Conservation (phyloP, 2,113 vertebrate species). For the Ornithorhynchus anatinus region DNA sequence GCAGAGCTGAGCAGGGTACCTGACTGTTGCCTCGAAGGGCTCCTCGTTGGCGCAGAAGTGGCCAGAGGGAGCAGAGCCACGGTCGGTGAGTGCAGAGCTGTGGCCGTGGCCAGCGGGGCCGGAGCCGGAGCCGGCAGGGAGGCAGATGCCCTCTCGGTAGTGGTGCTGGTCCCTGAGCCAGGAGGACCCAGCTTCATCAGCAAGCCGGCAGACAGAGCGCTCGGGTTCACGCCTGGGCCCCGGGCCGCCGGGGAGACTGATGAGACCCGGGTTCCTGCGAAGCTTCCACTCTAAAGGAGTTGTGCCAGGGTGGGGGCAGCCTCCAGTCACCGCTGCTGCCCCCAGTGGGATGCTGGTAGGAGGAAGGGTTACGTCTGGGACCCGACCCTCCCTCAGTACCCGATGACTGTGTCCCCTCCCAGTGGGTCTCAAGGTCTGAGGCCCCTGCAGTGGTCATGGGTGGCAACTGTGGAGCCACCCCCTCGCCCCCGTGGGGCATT, state of each 20-base stretch:
- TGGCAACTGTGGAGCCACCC: neutral
- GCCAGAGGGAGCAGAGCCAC: neutral
- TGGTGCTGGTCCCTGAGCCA: neutral
- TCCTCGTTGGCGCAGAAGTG: rapidly evolving
- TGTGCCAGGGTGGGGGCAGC: neutral
- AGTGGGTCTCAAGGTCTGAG: neutral
- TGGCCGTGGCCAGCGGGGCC: neutral
- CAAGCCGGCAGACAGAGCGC: neutral
- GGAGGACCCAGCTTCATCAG: neutral
- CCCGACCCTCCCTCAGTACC: too few species aligned
- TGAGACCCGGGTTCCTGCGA: neutral
- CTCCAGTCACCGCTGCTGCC: neutral
- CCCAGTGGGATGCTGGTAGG: too few species aligned
- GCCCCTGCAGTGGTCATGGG: too few species aligned
- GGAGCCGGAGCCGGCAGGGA: rapidly evolving
- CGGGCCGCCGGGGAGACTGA: neutral
- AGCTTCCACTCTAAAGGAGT: rapidly evolving
- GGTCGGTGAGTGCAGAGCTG: rapidly evolving
- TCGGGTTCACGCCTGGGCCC: neutral
- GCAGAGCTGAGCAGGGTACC: too few species aligned
- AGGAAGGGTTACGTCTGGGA: too few species aligned
- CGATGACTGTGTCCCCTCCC: too few species aligned
- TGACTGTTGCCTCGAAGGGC: too few species aligned
- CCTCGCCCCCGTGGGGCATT: neutral
- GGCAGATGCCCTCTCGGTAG: rapidly evolving